Evolutionary conservation across 2,113 vertebrate species (phyloP).

Genomic region (Climacteris rufus): DNA sequence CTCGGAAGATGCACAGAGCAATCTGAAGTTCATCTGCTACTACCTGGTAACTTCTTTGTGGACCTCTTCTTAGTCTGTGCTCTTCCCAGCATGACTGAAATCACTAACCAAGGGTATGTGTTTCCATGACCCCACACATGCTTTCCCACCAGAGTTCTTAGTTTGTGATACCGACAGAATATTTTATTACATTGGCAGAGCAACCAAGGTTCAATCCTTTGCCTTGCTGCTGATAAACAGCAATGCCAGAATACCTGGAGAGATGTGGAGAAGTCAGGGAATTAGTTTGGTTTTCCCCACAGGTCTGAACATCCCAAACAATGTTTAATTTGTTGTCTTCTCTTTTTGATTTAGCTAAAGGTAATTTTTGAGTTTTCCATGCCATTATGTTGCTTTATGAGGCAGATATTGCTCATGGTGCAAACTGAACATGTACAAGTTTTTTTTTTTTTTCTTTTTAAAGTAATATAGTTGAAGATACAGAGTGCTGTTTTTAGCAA

Average conservation of each 20-base stretch:
- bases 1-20: not conserved
- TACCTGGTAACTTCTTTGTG: not conserved
- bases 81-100: not conserved
- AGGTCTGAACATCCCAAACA: too few relatives aligned
- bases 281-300: too few relatives aligned
- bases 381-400: too few relatives aligned
- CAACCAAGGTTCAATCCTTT: too few relatives aligned
- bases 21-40: not conserved
- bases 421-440: too few relatives aligned
- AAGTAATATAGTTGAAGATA: not conserved
- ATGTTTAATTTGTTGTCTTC: too few relatives aligned
- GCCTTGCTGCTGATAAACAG: too few relatives aligned
- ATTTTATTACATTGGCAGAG: not conserved
- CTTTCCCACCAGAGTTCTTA: not conserved
- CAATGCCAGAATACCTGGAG: too few relatives aligned
- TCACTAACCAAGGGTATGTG: not conserved
- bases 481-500: not conserved
- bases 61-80: not conserved
- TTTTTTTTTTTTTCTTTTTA: not conserved
- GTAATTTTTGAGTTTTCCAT: too few relatives aligned
- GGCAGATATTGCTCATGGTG: too few relatives aligned
- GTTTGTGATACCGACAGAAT: not conserved
- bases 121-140: not conserved
- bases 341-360: too few relatives aligned
- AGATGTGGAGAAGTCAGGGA: too few relatives aligned